Base-by-base conservation (phyloP, 2,797 vertebrate species). In the Lagothrix lagotricha region DNA sequence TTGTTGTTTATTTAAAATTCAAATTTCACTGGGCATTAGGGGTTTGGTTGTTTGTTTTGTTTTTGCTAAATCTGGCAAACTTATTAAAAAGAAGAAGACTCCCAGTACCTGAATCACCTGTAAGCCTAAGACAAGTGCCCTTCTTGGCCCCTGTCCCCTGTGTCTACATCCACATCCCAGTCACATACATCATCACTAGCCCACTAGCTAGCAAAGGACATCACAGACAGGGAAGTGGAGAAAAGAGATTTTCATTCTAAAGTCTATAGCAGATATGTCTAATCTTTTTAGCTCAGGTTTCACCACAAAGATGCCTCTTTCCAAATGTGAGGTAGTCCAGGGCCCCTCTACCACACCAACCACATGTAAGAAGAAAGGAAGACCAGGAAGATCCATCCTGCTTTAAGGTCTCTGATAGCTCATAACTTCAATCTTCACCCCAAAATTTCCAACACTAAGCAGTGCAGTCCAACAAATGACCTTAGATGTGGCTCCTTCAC, bases 1-100 rank as follows among this genome's bases (percentile, higher is more conserved):
- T 92, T 90, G 3, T 50, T 88, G 7, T 46, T 57, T 75, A 94
- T 80, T 48, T 30, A 9, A 95, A 97, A 87, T 76, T 96, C 77
- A 77, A 30, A 67, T 67, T 81, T 70, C 73, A 58, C 44, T 44
- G 46, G 11, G 10, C 46, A 46, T 13, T 8, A 7, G 14, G 24
- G 28, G 9, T n/a, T 7, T 48, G 79, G 33, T 44, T 14, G 15
- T 50, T 83, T 58, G 7, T 26, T 54, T 87, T 88, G 2, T 4
- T 95, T 94, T 76, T 89, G 64, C 77, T 72, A 30, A 81, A 46
- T 41, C 13, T 33, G 61, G 14, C 9, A 83, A 77, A 19, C 17
- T 30, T 61, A 20, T 1, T n/a, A 73, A 39, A 19, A 90, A 81
- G 61, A 30, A 85, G 90, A 79, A 14, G 14, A 26, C 11, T 72